Evolutionary conservation across 2,113 vertebrate species (phyloP).

Genomic region (Dolichotis patagonum): DNA sequence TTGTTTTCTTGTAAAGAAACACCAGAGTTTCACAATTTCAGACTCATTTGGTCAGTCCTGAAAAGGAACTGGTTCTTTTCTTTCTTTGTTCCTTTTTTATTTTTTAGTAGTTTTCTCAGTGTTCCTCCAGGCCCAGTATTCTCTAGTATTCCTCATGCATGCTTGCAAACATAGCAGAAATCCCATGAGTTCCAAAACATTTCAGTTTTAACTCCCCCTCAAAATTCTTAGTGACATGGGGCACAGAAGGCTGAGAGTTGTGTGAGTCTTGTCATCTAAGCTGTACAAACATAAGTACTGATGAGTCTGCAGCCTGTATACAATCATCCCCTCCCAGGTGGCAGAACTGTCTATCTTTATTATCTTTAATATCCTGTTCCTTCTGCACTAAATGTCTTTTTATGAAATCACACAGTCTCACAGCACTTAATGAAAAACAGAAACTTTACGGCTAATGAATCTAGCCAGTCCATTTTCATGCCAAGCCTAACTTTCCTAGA

Average conservation of each 20-base stretch:
- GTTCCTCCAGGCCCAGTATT: neutral
- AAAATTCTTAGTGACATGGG: slow-evolving; percentile 51
- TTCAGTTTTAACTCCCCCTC: slow-evolving; percentile 57
- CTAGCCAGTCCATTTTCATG: slow-evolving; percentile 69
- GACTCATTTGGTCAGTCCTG: neutral
- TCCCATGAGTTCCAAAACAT: slow-evolving; percentile 16
- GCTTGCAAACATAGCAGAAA: slow-evolving; percentile 34
- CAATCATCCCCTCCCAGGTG: neutral
- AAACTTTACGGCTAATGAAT: slow-evolving; percentile 81
- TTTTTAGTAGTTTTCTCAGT: neutral
- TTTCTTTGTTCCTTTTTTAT: neutral
- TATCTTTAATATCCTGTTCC: slow-evolving; percentile 79
- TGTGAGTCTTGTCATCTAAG: neutral
- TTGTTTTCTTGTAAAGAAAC: neutral
- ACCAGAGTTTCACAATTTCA: neutral
- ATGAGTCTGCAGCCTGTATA: slow-evolving; percentile 48
- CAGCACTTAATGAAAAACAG: slow-evolving; percentile 78
- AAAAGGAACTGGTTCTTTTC: neutral
- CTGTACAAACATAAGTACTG: neutral
- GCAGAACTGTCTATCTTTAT: slow-evolving; percentile 69
- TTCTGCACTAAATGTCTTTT: slow-evolving; percentile 52
- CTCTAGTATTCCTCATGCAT: neutral
- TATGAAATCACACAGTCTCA: slow-evolving; percentile 65
- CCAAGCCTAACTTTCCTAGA: slow-evolving; percentile 69
- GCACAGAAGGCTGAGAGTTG: neutral